Percentiles rank a stretch among this genome's conserved stretches.
Conservation (phyloP, 2,797 vertebrate species). For the Knipowitschia caucasica region DNA sequence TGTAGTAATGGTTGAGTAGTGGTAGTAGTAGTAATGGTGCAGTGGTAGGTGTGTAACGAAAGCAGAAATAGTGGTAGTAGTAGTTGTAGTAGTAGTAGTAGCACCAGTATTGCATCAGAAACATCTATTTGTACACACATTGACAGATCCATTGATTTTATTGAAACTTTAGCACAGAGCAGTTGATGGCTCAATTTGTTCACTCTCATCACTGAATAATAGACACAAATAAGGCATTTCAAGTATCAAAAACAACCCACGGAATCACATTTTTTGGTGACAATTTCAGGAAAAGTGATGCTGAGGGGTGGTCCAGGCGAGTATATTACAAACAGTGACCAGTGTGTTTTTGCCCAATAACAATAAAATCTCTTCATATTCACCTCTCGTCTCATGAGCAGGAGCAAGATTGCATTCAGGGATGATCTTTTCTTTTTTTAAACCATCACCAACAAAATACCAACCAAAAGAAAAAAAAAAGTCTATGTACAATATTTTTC, state of each 20-base stretch:
- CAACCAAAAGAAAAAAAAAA: constrained; percentile 60
- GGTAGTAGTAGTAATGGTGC: too few species aligned
- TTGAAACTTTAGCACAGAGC: constrained; percentile 60
- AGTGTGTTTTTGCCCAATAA: constrained; percentile 49
- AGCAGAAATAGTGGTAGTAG: background rate
- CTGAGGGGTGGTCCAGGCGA: constrained; percentile 42
- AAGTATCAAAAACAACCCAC: constrained; percentile 65
- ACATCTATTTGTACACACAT: constrained; percentile 15
- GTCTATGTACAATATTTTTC: constrained; percentile 62
- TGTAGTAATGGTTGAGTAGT: background rate
- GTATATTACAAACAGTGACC: constrained; percentile 54
- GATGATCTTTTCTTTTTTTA: constrained; percentile 37
- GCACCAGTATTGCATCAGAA: background rate
- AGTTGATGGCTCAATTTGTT: constrained; percentile 59
- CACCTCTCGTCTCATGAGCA: constrained; percentile 31
- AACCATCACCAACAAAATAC: constrained; percentile 54
- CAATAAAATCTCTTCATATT: constrained; percentile 25
- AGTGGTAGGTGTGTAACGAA: too few species aligned
- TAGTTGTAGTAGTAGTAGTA: background rate
- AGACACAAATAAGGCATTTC: constrained; percentile 76
- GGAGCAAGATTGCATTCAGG: constrained; percentile 41
- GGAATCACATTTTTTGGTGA: constrained; percentile 58
- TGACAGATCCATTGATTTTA: constrained; percentile 62
- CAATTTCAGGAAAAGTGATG: constrained; percentile 41
- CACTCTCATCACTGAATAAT: constrained; percentile 56